Percentiles rank a stretch among this genome's conserved stretches.
These are phyloP conservation scores for Saturnia japonica DNA, from an alignment of 2,888 invertebrate genomes.

Conservation along the genomic window DNA sequence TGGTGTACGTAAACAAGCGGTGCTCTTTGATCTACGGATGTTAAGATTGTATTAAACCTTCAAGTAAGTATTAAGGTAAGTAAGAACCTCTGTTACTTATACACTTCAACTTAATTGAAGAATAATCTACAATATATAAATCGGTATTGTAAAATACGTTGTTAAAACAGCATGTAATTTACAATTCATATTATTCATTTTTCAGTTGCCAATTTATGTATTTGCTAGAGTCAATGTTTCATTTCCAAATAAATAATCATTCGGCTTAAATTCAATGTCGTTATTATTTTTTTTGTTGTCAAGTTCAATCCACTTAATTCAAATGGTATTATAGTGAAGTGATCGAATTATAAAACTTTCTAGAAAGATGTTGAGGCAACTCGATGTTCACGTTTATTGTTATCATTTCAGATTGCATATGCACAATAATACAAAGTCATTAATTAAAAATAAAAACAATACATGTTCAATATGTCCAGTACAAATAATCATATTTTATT, in stretches of 20 bases:
- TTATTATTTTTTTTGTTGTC: background rate
- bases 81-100: background rate
- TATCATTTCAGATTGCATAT: too few species aligned
- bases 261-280: background rate
- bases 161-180: background rate
- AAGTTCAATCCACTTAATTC: background rate
- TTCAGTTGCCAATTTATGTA: background rate
- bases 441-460: too few species aligned
- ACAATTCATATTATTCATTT: background rate
- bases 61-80: background rate
- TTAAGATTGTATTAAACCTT: background rate
- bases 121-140: background rate
- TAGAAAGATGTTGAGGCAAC: too few species aligned
- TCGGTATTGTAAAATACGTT: background rate
- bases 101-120: background rate
- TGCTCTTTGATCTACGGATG: slow-evolving; percentile 42
- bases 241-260: background rate
- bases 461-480: too few species aligned
- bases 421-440: too few species aligned
- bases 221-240: background rate
- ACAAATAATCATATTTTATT: background rate
- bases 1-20: slow-evolving; percentile 48
- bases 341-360: background rate
- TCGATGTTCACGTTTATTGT: too few species aligned
- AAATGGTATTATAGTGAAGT: background rate